A percentile compares a stretch with the other conserved stretches of the same genome.
These are phyloP conservation scores for Xestia sexstrigata DNA, from an alignment of 2,888 invertebrate species.

Conservation along the genomic window DNA sequence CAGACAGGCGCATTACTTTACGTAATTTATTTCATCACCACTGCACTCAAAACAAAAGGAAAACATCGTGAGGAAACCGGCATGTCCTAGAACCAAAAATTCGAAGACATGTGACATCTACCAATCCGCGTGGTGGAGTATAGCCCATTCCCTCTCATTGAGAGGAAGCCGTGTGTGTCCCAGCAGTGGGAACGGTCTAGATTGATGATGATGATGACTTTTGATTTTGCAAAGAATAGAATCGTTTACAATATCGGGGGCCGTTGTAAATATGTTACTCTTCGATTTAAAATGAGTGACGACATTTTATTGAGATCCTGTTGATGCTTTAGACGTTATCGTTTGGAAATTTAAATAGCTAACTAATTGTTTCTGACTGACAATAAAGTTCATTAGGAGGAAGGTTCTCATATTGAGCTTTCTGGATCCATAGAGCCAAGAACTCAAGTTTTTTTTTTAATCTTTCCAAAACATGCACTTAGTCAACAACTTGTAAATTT, in stretches of 20 bases:
- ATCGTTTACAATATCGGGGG: not conserved
- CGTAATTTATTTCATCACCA: too few relatives aligned
- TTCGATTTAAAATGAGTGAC: not conserved
- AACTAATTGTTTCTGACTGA: too few relatives aligned
- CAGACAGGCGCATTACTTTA: too few relatives aligned
- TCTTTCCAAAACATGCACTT: slow-evolving; percentile 7
- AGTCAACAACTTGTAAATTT: slow-evolving; percentile 52
- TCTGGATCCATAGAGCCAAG: not conserved
- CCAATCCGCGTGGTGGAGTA: too few relatives aligned
- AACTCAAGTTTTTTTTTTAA: not conserved
- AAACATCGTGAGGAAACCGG: too few relatives aligned
- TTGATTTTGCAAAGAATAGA: not conserved
- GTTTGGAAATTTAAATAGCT: not conserved
- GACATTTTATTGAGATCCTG: not conserved
- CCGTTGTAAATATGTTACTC: not conserved
- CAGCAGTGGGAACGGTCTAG: too few relatives aligned
- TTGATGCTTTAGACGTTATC: not conserved
- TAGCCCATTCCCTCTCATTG: too few relatives aligned
- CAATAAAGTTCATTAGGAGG: not conserved
- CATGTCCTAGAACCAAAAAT: too few relatives aligned
- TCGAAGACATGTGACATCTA: too few relatives aligned
- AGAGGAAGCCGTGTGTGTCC: too few relatives aligned
- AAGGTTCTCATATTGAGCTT: not conserved
- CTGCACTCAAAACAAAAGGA: too few relatives aligned
- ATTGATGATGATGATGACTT: too few relatives aligned